phyloP scores from a whole-genome alignment of 2,797 vertebrate species.

The Holocentrus rufus region DNA sequence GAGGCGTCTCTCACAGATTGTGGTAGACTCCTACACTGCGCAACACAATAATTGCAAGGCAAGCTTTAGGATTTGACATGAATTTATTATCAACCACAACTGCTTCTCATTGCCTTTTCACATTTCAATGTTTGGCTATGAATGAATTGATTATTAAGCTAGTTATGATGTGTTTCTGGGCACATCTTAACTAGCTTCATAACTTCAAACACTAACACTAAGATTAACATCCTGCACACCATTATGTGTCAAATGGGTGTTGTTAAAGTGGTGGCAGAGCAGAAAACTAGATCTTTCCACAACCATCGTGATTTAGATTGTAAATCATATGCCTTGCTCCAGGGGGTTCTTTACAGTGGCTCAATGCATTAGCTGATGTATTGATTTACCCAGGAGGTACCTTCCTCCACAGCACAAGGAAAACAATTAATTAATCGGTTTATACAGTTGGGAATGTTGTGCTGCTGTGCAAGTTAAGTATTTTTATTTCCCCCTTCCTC shows the following conservation, averaged over 20 bases:
- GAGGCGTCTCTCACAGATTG: background rate
- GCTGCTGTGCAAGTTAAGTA: no score
- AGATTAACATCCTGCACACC: background rate
- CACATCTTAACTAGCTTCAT: no score
- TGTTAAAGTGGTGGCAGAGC: background rate
- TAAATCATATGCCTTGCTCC: background rate
- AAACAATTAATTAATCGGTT: background rate
- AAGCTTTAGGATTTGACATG: background rate
- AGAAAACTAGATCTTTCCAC: background rate
- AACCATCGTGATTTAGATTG: background rate
- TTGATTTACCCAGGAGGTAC: constrained; percentile 7
- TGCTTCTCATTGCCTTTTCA: background rate
- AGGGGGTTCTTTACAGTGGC: background rate
- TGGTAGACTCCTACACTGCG: background rate
- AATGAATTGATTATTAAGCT: no score
- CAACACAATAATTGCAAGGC: background rate
- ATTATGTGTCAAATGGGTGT: background rate
- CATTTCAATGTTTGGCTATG: background rate
- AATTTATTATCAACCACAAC: background rate
- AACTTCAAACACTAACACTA: background rate
- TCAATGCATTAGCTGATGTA: constrained; percentile 1
- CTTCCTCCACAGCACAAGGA: background rate
- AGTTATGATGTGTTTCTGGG: no score
- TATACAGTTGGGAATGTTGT: no score
- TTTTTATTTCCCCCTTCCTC: no score